Percentiles rank a stretch among this genome's conserved stretches.
Conservation (phyloP, 2,113 vertebrate species). For the Craseonycteris thonglongyai region DNA sequence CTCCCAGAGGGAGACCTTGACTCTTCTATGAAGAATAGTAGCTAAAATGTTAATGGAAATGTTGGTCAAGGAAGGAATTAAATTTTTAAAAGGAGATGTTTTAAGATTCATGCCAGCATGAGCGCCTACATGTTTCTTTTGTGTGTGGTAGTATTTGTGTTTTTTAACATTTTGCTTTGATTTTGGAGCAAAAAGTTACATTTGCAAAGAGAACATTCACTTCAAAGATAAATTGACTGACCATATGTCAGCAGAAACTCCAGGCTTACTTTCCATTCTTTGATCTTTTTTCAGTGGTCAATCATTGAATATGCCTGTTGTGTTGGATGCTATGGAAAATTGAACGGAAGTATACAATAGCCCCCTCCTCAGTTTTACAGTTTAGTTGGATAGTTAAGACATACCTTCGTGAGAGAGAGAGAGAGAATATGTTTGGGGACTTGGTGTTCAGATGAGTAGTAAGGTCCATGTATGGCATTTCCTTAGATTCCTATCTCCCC, state of each 20-base stretch:
- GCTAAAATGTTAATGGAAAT: background rate
- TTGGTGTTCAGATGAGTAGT: background rate
- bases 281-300: background rate
- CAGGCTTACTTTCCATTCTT: background rate
- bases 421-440: background rate
- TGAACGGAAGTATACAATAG: background rate
- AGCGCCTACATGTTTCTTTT: background rate
- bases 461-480: background rate
- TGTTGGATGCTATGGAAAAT: background rate
- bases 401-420: background rate
- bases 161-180: constrained; percentile 19
- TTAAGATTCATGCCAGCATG: background rate
- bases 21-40: background rate
- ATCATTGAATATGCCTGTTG: background rate
- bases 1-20: background rate
- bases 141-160: background rate
- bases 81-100: background rate
- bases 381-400: background rate
- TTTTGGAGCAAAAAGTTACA: background rate
- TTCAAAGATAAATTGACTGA: constrained; percentile 15
- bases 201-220: background rate
- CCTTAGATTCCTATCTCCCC: background rate
- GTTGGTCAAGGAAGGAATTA: background rate
- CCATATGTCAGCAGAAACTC: background rate
- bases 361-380: background rate